Evolutionary conservation across 2,113 vertebrate species (phyloP).

Genomic region (Etheostoma cragini): DNA sequence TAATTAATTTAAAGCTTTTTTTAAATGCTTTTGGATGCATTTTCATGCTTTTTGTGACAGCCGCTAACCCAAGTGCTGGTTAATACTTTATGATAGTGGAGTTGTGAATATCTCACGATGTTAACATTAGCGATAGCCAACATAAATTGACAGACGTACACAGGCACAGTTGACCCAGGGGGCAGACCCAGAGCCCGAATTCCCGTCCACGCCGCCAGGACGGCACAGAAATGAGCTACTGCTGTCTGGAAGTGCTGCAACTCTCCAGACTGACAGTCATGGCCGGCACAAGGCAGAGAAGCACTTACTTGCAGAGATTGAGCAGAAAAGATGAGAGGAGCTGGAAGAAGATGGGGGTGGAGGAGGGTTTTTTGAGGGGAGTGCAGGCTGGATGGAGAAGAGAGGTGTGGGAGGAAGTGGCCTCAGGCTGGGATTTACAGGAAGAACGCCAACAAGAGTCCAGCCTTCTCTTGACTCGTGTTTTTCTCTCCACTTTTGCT

Average conservation of each 20-base stretch:
- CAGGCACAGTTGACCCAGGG: too few relatives aligned
- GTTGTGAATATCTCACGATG: too few relatives aligned
- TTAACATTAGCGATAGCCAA: too few relatives aligned
- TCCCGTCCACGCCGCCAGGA: too few relatives aligned
- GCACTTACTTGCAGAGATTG: neutral
- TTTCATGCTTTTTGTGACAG: too few relatives aligned
- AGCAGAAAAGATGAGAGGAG: constrained; percentile 11
- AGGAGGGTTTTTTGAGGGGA: neutral
- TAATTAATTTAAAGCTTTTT: too few relatives aligned
- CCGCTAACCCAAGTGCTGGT: too few relatives aligned
- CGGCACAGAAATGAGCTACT: neutral
- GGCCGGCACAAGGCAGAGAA: neutral
- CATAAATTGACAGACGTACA: too few relatives aligned
- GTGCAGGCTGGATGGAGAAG: constrained; percentile 20
- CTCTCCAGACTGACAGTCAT: neutral
- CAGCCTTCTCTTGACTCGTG: constrained; percentile 22
- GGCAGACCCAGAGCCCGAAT: too few relatives aligned
- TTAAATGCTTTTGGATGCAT: too few relatives aligned
- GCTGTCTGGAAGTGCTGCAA: constrained; percentile 2
- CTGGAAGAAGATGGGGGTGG: constrained; percentile 6
- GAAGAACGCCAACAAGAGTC: constrained; percentile 34
- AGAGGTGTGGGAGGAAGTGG: constrained; percentile 46
- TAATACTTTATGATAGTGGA: too few relatives aligned
- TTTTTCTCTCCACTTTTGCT: constrained; percentile 23
- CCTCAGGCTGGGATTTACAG: constrained; percentile 45